Evolutionary conservation across 2,797 vertebrate genomes (phyloP).

Genomic region (Allobates femoralis): DNA sequence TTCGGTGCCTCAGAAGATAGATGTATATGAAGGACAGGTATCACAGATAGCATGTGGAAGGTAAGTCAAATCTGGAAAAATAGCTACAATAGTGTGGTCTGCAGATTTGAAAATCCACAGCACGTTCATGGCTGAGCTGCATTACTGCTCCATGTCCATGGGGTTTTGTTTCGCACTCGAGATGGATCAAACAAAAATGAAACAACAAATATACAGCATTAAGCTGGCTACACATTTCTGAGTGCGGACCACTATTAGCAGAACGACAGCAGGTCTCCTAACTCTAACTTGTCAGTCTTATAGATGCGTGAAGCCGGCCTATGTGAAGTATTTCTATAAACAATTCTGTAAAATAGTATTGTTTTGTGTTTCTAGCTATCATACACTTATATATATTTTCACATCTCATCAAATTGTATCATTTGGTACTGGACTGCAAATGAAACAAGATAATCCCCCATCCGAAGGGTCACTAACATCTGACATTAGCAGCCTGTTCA

Average conservation of each 20-base stretch:
- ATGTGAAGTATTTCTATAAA: background rate
- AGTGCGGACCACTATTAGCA: too few relatives aligned
- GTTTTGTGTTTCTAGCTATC: constrained; percentile 64
- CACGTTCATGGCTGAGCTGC: too few relatives aligned
- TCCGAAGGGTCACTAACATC: background rate
- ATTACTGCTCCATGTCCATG: too few relatives aligned
- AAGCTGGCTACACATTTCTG: too few relatives aligned
- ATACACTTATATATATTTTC: constrained; percentile 68
- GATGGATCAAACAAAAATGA: too few relatives aligned
- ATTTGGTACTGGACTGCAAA: constrained; percentile 65
- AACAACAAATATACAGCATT: too few relatives aligned
- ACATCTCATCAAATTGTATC: constrained; percentile 66
- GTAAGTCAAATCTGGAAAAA: constrained; percentile 57
- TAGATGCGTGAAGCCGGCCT: too few relatives aligned
- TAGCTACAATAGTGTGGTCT: background rate
- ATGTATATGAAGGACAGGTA: constrained; percentile 64
- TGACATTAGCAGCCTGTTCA: constrained; percentile 62
- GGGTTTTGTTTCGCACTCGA: too few relatives aligned
- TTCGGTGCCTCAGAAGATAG: constrained; percentile 66
- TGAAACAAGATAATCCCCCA: background rate
- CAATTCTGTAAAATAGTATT: background rate
- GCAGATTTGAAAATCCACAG: too few relatives aligned
- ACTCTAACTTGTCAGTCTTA: too few relatives aligned
- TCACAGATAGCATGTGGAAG: constrained; percentile 73
- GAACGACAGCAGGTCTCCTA: too few relatives aligned